Evolutionary conservation across 1,140 invertebrate genomes (phyloP).

Genomic region (Pinna nobilis): DNA sequence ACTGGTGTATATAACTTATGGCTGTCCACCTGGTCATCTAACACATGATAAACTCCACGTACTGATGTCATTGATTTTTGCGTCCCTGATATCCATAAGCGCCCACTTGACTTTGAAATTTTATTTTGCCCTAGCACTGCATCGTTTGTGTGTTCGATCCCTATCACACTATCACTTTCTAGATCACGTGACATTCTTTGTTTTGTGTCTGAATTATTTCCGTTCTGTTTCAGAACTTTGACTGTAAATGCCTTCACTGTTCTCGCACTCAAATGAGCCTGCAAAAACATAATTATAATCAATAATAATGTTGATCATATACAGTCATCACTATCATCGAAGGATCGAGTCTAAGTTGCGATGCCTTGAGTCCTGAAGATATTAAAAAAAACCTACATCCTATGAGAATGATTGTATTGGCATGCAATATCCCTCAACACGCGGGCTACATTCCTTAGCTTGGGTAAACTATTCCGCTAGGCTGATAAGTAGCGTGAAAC

Average conservation of each 20-base stretch:
- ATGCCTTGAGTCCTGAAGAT: not conserved
- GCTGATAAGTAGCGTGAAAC: too few species aligned
- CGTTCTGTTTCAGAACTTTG: constrained; percentile 57
- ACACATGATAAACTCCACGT: constrained; percentile 25
- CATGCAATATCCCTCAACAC: too few species aligned
- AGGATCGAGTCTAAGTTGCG: not conserved
- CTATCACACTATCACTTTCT: constrained; percentile 1
- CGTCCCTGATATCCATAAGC: constrained; percentile 39
- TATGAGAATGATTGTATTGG: not conserved
- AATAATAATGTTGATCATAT: too few species aligned
- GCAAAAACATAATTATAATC: constrained; percentile 5
- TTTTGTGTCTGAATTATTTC: constrained; percentile 42
- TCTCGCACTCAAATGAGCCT: constrained; percentile 61
- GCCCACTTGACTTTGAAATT: constrained; percentile 41
- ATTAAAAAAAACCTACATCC: not conserved
- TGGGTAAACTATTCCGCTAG: too few species aligned
- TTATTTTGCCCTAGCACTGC: constrained; percentile 17
- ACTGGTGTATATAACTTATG: constrained; percentile 13
- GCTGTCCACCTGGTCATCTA: not conserved
- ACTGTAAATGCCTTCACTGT: constrained; percentile 56
- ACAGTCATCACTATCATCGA: not conserved
- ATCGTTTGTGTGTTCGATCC: constrained; percentile 42
- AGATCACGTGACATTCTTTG: not conserved
- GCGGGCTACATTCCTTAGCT: too few species aligned
- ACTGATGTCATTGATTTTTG: constrained; percentile 34